Conservation (phyloP, 2,888 invertebrate genomes). For the Hirtodrosophila alboralis region DNA sequence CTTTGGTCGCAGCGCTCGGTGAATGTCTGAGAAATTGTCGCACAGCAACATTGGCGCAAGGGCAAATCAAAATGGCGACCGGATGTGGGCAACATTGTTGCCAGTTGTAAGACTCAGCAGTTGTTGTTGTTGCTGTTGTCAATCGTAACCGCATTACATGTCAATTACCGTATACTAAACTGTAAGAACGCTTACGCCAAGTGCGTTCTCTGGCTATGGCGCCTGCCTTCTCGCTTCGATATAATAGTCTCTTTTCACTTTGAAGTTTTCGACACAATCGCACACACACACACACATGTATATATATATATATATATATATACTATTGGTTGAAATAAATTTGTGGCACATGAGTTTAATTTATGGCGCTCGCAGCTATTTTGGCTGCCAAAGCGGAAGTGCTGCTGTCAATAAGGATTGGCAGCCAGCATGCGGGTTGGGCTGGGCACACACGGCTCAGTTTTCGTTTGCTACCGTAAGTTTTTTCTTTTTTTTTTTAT, state of each 20-base stretch:
- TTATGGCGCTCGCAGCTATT: conserved; percentile 77
- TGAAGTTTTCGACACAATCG: conserved; percentile 43
- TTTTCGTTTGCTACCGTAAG: conserved; percentile 13
- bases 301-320: conserved; percentile 19
- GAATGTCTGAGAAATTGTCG: conserved; percentile 64
- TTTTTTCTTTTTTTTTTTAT: conserved; percentile 6
- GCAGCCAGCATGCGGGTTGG: conserved; percentile 57
- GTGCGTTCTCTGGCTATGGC: conserved; percentile 53
- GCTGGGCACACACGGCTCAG: conserved; percentile 21
- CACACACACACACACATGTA: conserved; percentile 11
- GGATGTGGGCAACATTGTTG: conserved; percentile 62
- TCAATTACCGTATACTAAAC: conserved; percentile 76
- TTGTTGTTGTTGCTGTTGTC: conserved; percentile 63
- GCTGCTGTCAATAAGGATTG: conserved; percentile 79
- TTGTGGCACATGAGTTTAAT: conserved; percentile 78
- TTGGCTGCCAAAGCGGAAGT: conserved; percentile 79
- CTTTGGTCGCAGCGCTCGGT: conserved; percentile 30
- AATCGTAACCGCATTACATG: conserved; percentile 77
- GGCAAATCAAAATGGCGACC: conserved; percentile 58
- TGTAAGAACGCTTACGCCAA: conserved; percentile 68
- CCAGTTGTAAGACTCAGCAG: conserved; percentile 31
- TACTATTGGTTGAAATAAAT: conserved; percentile 47
- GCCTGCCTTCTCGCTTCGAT: conserved; percentile 45
- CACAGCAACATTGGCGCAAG: conserved; percentile 32
- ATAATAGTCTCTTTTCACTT: conserved; percentile 58